Percentiles rank a stretch among this genome's conserved stretches.
Evolutionary conservation across 2,797 vertebrate species (phyloP).

Genomic region (Chaenodraco wilsoni): DNA sequence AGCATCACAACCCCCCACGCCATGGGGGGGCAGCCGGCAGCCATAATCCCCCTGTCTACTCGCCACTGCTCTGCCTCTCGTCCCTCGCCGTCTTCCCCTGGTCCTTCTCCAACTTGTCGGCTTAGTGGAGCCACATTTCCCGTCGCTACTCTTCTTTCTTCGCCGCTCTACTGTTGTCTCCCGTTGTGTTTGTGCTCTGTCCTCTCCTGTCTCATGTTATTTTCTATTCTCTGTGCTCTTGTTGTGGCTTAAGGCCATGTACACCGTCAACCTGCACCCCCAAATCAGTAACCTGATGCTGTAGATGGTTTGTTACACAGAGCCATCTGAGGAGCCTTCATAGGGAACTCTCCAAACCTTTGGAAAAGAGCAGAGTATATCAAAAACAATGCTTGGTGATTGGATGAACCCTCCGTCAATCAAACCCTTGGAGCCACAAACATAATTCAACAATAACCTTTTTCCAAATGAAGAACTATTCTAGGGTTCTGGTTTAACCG

Average conservation of each 20-base stretch:
- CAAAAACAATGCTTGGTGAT: no score
- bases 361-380: no score
- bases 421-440: no score
- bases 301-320: no score
- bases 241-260: slow-evolving; percentile 26
- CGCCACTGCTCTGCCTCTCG: slow-evolving; percentile 70
- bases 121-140: slow-evolving; percentile 64
- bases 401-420: no score
- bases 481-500: no score
- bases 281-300: neutral
- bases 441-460: no score
- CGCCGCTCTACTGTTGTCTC: slow-evolving; percentile 38
- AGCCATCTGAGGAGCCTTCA: no score
- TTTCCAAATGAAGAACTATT: no score
- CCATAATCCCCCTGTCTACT: slow-evolving; percentile 84
- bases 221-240: slow-evolving; percentile 12
- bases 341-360: no score
- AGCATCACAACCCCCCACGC: slow-evolving; percentile 91
- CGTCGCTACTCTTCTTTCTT: slow-evolving; percentile 57
- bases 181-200: slow-evolving; percentile 20
- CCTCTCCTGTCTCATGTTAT: slow-evolving; percentile 18
- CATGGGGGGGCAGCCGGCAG: slow-evolving; percentile 84
- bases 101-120: slow-evolving; percentile 68
- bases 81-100: slow-evolving; percentile 64
- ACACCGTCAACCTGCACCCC: neutral